Percentiles rank a stretch among this genome's conserved stretches.
Evolutionary conservation across 2,113 vertebrate genomes (phyloP).

Genomic region (Alaudala cheleensis): DNA sequence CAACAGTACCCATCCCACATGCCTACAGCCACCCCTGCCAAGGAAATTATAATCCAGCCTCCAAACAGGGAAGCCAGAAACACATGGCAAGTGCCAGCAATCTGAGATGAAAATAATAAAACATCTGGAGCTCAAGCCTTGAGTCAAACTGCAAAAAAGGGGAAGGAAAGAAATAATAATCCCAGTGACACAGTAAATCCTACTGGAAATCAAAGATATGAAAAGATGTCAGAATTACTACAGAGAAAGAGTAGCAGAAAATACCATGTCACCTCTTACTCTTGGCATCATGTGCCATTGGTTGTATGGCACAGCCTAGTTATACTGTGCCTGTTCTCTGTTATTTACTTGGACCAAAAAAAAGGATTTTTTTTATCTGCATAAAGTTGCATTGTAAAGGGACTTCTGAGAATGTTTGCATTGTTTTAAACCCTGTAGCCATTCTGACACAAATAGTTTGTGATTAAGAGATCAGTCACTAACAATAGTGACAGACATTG

Average conservation of each 20-base stretch:
- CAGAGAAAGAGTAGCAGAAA: neutral
- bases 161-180: neutral
- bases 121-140: neutral
- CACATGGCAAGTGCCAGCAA: neutral
- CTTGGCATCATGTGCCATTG: neutral
- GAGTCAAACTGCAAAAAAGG: neutral
- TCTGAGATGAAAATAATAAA: conserved; percentile 21
- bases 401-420: conserved; percentile 12
- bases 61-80: neutral
- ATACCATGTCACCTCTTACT: neutral
- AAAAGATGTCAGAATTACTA: neutral
- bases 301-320: neutral
- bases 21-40: neutral
- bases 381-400: neutral
- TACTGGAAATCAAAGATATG: conserved; percentile 13
- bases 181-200: neutral
- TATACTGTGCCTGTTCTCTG: neutral
- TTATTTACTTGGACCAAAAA: neutral
- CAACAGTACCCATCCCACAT: neutral
- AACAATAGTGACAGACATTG: conserved; percentile 55
- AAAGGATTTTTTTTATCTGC: neutral
- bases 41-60: neutral
- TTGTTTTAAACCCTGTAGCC: conserved; percentile 45
- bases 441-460: conserved; percentile 56
- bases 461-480: conserved; percentile 66